Conservation (phyloP, 2,888 invertebrate species). For the Siphlonurus alternatus region DNA sequence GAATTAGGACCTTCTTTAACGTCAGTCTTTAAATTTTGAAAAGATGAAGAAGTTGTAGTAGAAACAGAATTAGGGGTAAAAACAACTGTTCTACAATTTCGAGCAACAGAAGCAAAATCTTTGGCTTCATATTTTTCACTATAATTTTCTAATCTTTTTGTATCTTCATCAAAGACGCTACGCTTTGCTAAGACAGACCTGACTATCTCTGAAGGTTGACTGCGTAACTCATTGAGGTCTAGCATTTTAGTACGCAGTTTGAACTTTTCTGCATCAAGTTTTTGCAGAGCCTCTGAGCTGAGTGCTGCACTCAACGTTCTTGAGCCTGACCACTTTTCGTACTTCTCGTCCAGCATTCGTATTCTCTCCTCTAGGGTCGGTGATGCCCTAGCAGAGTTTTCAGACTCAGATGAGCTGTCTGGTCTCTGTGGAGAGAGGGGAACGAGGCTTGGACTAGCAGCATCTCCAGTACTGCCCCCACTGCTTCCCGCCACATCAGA, state of each 20-base stretch:
- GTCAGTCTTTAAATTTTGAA: conserved; percentile 15
- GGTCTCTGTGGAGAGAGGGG: conserved; percentile 38
- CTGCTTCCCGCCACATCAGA: conserved; percentile 3
- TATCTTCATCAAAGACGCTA: conserved; percentile 92
- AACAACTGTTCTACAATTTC: conserved; percentile 20
- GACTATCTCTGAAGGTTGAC: conserved; percentile 82
- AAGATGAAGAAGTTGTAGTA: conserved; percentile 9
- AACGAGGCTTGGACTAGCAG: conserved; percentile 13
- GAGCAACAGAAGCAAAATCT: conserved; percentile 29
- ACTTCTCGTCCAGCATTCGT: conserved; percentile 80
- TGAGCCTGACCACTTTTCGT: conserved; percentile 71
- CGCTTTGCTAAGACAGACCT: conserved; percentile 80
- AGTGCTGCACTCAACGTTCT: conserved; percentile 39
- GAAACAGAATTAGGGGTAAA: not conserved
- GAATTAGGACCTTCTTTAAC: conserved; percentile 14
- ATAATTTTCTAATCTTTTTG: conserved; percentile 77
- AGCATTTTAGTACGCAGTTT: conserved; percentile 54
- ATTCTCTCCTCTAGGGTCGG: conserved; percentile 77
- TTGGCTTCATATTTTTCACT: conserved; percentile 62
- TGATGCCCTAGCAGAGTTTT: conserved; percentile 36
- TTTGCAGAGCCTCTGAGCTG: conserved; percentile 26
- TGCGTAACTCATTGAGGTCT: conserved; percentile 54
- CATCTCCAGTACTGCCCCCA: conserved; percentile 14
- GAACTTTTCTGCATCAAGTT: conserved; percentile 30
- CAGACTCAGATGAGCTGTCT: conserved; percentile 51